Evolutionary conservation across 2,113 vertebrate species (phyloP), one percentile per base, ranked within the genome.

Genomic region (Podarcis muralis): DNA sequence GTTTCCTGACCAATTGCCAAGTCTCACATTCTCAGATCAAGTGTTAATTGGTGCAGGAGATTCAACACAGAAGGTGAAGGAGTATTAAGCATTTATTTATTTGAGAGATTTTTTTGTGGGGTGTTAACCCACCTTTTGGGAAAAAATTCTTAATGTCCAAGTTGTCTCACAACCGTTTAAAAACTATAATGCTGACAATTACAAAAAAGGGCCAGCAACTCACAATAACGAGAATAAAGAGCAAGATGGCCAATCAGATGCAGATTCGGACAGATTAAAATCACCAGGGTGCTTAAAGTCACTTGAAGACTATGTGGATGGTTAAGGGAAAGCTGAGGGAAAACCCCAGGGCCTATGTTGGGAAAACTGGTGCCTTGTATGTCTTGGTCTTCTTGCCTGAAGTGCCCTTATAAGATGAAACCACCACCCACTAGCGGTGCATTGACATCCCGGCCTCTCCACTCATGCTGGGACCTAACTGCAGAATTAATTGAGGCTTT

Each of bases 1-100:
- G 89, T 88, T 53, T 90, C 78, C 68, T 95, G 91, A 85, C 83
- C 85, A 71, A 77, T 93, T 94, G 92, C 92, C 94, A 95, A 53
- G 88, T 32, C 90, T 91, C 48, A 69, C 86, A 57, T 83, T 91
- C 81, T 91, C 87, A 89, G 37, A 89, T 91, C 88, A 93, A 93
- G 93, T 91, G 91, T 93, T 93, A 94, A 93, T 92, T 30, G 80
- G 88, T 87, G 88, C 0, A 13, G 92, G 88, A 75, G 82, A 13
- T 88, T 89, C 91, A 88, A 92, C 88, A 89, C 69, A 4, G 6
- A 30, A 74, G 89, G 88, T 93, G 90, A 94, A 92, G 82, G 72
- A 35, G 15, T 75, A 12, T 27, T 72, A 25, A 57, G 48, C 15
- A 15, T 2, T 32, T 13, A n/a, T 71, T 32, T 2, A n/a, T 71